Base-by-base conservation (phyloP, 2,888 invertebrate genomes). In the Habroteleia sp. region DNA sequence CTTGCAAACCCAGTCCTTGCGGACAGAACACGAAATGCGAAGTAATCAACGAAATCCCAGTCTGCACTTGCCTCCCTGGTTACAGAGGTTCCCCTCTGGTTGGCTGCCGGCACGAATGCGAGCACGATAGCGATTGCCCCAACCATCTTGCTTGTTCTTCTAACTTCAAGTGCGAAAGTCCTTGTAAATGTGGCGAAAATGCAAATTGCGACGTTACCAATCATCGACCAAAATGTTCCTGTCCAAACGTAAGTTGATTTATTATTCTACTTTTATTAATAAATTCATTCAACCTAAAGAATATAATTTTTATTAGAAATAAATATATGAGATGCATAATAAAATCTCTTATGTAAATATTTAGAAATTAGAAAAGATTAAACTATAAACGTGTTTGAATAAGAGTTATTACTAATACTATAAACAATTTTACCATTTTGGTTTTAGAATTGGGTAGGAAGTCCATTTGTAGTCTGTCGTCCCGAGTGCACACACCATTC, bases 101-200 rank as follows among this genome's bases (percentile, higher is more conserved):
- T 16, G 95, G 95, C 0, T 96, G 96, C 83, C 92, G 93, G 6
- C 96, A 95, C 84, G 96, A 96, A 88, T 96, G 95, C 83, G 95
- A 95, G 62, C 91, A 91, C 4, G 94, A 95, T 83, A 89, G 90
- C 16, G 95, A 96, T 80, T 96, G 95, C 82, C 90, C 92, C 1
- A 87, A 91, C 10, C 91, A 93, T 77, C 92, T 93, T 78, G 92
- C 93, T 60, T 96, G 96, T 84, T 88, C 89, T 1, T 91, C 93
- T 62, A 91, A 92, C 81, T 95, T 92, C 89, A 93, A 92, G 84
- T 96, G 96, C 83, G 91, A 91, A 76, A 93, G 92, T 79, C 94
- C 95, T 0, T 96, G 96, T 87, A 92, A 93, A 77, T 96, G 96
- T 80, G 96, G 95, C 6, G 91, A 91, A 42, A 94, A 93, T 77